Evolutionary conservation across 1,140 invertebrate species (phyloP).

Genomic region (Drosophila littoralis): DNA sequence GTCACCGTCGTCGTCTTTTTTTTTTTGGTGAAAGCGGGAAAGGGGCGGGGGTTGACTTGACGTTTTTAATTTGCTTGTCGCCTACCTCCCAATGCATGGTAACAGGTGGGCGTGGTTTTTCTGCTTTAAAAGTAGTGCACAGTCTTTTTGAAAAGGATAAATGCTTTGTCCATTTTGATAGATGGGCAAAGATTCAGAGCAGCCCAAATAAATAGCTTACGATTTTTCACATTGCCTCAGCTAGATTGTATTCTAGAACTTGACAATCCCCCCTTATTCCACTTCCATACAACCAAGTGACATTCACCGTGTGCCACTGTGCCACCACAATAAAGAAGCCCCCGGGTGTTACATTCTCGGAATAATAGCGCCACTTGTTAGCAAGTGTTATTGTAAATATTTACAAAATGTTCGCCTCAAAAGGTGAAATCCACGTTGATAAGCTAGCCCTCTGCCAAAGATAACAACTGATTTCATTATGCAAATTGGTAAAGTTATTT

Average conservation of each 20-base stretch:
- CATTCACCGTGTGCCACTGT: not conserved
- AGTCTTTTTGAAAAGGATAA: conserved; percentile 33
- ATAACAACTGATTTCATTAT: conserved; percentile 59
- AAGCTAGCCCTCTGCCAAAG: conserved; percentile 23
- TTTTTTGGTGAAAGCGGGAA: not conserved
- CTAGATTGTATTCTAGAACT: not conserved
- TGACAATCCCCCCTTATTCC: not conserved
- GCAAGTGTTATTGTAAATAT: conserved; percentile 60
- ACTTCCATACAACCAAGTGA: conserved; percentile 22
- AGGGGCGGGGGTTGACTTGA: conserved; percentile 24
- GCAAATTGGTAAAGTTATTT: not conserved
- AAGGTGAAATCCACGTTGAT: conserved; percentile 40
- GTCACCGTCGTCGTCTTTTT: conserved; percentile 32
- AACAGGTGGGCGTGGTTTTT: not conserved
- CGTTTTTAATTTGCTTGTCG: conserved; percentile 69
- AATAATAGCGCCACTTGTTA: conserved; percentile 28
- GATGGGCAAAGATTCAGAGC: conserved; percentile 13
- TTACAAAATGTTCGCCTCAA: conserved; percentile 36
- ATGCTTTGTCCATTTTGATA: conserved; percentile 33
- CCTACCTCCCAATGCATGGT: conserved; percentile 63
- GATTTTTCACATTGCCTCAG: conserved; percentile 7
- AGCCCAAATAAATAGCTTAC: conserved; percentile 1
- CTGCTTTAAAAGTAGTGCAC: not conserved
- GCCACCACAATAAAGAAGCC: not conserved
- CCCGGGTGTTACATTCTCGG: not conserved